These are phyloP conservation scores for Vimba vimba DNA, from an alignment of 2,113 vertebrate genomes.

Conservation along the genomic window DNA sequence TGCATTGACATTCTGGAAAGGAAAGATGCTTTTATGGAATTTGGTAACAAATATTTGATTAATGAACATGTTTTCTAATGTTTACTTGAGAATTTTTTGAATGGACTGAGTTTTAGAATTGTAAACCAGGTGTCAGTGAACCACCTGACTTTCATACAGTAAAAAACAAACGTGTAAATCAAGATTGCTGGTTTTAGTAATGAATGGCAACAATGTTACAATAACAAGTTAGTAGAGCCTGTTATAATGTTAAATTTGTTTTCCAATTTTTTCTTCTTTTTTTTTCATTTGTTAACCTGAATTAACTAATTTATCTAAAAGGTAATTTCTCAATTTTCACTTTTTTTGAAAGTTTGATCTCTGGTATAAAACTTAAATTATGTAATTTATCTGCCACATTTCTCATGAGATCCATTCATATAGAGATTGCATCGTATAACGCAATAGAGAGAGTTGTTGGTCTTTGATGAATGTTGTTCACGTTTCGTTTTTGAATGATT, in stretches of 20 bases:
- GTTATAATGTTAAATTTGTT: background rate
- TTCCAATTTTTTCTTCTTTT: too few species aligned
- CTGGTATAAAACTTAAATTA: background rate
- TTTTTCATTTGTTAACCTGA: conserved; percentile 15
- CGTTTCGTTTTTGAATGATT: conserved; percentile 16
- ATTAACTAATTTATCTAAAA: conserved; percentile 19
- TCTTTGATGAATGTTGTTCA: conserved; percentile 10
- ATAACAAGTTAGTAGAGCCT: background rate
- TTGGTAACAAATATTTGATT: conserved; percentile 23
- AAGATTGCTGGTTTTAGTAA: conserved; percentile 4
- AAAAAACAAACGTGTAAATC: background rate
- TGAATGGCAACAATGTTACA: conserved; percentile 4
- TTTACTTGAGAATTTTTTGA: conserved; percentile 24
- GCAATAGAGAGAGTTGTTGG: conserved; percentile 3
- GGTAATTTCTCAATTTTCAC: background rate
- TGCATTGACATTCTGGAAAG: conserved; percentile 1
- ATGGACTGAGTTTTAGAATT: conserved; percentile 13
- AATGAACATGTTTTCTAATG: conserved; percentile 7
- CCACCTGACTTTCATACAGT: background rate
- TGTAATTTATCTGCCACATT: background rate
- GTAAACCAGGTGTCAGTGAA: conserved; percentile 5
- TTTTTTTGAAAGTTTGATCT: background rate
- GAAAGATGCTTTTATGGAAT: conserved; percentile 23
- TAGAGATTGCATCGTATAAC: background rate
- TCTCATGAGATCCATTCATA: background rate